phyloP scores from a whole-genome alignment of 2,113 vertebrate genomes.

The Aegypius monachus region DNA sequence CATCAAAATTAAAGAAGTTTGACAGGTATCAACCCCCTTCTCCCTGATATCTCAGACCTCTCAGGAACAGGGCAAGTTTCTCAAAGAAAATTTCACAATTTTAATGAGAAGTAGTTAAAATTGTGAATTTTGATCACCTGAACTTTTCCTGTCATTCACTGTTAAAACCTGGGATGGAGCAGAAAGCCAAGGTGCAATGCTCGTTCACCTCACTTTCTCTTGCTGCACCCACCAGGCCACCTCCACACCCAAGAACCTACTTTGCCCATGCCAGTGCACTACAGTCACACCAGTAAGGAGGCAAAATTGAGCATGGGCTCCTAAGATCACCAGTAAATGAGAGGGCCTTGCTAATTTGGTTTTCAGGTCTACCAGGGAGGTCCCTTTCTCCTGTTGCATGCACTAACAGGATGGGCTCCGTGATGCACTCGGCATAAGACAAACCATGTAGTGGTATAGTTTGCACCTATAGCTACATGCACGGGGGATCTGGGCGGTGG shows the following conservation, averaged over 20 bases:
- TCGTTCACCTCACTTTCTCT: not conserved
- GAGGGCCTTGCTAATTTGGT: not conserved
- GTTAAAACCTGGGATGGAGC: not conserved
- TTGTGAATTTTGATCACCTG: not conserved
- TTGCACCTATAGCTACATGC: not conserved
- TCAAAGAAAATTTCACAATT: not conserved
- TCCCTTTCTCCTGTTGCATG: not conserved
- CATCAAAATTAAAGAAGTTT: not conserved
- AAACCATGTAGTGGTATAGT: not conserved
- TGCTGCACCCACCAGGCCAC: not conserved
- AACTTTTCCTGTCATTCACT: not conserved
- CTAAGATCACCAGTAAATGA: not conserved
- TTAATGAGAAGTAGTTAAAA: not conserved
- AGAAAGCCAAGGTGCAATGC: not conserved
- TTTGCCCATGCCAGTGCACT: not conserved
- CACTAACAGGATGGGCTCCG: not conserved
- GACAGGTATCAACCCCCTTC: not conserved
- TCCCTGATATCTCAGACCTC: not conserved
- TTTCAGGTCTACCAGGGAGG: not conserved
- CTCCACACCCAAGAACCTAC: not conserved
- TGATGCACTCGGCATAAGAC: not conserved
- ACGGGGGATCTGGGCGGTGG: not conserved
- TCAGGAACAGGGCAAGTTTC: not conserved
- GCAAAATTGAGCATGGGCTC: not conserved
- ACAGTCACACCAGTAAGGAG: not conserved